Base-by-base conservation (phyloP, 2,888 invertebrate species). In the Nezara viridula region DNA sequence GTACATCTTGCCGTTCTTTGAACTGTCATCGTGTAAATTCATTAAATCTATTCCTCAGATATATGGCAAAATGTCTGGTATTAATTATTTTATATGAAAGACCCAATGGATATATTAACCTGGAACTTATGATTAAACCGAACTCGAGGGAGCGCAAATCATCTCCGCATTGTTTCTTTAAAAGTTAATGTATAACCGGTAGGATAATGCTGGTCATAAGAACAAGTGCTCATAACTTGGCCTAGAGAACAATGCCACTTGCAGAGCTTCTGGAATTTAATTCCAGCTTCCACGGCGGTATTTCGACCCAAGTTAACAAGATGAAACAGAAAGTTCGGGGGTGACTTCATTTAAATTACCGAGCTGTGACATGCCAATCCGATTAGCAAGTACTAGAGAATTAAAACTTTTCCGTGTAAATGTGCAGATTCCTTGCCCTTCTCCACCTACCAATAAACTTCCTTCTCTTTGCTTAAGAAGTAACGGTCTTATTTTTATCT, bases 351-450 rank as follows among this genome's bases (percentile, higher is more conserved):
- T 81, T 81, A 47, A 44, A 81, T 81, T 81, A 44, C 44, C 44
- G 81, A 81, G 81, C 40, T 40, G 81, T 81, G 81, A 81, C 81
- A 81, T 81, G 44, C 81, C 40, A 81, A 81, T 81, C 81, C 81
- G 81, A 81, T 81, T 81, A 81, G n/a, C 44, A 44, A 81, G 81
- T 81, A 81, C 81, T 81, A 81, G 81, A 81, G 81, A 81, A 81
- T 81, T 81, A 81, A 47, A 81, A 81, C 44, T 81, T 81, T 44
- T 81, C 81, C 81, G n/a, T 47, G 40, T 47, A 73, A 73, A 37
- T 81, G 44, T 81, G 81, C 81, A 81, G 40, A 81, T n/a, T n/a
- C 44, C 40, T 81, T 81, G 3, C 24, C 24, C 81, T 81, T 81
- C 81, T 81, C 6, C 81, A 47, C 81, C 81, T 81, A 81, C 81